Percentiles rank a stretch among this genome's conserved stretches.
Evolutionary conservation across 1,140 invertebrate genomes (phyloP).

Genomic region (Hormaphis cornu): DNA sequence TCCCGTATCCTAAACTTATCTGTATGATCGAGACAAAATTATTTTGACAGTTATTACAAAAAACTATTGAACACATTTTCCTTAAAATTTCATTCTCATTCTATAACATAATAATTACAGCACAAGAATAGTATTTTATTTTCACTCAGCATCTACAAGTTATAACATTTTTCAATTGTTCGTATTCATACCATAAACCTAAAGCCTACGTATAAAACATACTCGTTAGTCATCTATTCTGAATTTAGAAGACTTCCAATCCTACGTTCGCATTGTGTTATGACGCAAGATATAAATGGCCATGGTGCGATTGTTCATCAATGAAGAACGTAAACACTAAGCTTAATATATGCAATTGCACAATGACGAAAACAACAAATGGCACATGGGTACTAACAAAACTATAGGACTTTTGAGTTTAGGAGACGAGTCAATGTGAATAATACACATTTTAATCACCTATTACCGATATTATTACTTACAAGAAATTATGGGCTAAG

Average conservation of each 20-base stretch:
- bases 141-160: background rate
- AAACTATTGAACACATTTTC: no score
- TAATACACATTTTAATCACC: no score
- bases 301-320: slow-evolving; percentile 23
- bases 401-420: background rate
- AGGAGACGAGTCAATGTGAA: no score
- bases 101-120: background rate
- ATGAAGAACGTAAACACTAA: background rate
- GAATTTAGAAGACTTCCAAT: slow-evolving; percentile 26
- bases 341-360: slow-evolving; percentile 24
- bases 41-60: no score
- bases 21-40: no score
- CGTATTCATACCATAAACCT: background rate
- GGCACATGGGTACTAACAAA: background rate
- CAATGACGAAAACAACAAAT: background rate
- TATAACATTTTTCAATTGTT: background rate
- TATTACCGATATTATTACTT: no score
- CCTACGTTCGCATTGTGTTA: slow-evolving; percentile 26
- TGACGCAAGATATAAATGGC: slow-evolving; percentile 2
- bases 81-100: no score
- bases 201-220: slow-evolving; percentile 6
- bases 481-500: no score
- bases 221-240: slow-evolving; percentile 25
- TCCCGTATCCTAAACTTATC: no score
- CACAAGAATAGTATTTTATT: background rate